Conservation (phyloP, 1,140 invertebrate species). For the Rhyacophila brunnea region DNA sequence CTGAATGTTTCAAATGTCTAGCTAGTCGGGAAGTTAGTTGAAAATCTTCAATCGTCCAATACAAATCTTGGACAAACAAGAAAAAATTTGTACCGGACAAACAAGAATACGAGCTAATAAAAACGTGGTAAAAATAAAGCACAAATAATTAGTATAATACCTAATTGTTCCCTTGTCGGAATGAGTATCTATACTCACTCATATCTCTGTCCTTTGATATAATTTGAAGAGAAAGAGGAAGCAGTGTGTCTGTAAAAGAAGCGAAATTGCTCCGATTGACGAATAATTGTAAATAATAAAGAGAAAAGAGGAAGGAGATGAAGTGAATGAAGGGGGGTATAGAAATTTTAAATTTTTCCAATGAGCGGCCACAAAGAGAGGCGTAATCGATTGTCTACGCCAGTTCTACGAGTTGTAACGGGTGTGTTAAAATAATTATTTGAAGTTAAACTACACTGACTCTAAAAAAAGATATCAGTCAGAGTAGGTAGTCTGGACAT, state of each 20-base stretch:
- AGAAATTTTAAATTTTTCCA: slow-evolving; percentile 34
- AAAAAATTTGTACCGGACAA: too few species aligned
- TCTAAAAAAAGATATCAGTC: too few species aligned
- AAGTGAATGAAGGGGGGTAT: too few species aligned
- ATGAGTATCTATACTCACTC: not conserved
- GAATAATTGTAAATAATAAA: slow-evolving; percentile 38
- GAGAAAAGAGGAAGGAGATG: slow-evolving; percentile 3
- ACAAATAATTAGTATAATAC: not conserved
- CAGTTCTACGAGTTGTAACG: not conserved
- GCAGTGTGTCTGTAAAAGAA: slow-evolving; percentile 2
- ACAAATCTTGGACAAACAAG: too few species aligned
- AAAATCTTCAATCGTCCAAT: too few species aligned
- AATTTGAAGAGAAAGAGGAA: slow-evolving; percentile 14
- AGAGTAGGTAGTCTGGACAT: too few species aligned
- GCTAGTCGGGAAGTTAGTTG: too few species aligned
- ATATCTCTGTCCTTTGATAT: not conserved
- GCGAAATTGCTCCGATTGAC: slow-evolving; percentile 34
- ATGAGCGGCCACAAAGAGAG: slow-evolving; percentile 32
- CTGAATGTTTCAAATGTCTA: not conserved
- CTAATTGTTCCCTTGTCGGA: too few species aligned
- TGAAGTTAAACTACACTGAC: too few species aligned
- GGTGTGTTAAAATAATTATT: too few species aligned
- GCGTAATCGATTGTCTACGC: slow-evolving; percentile 31
- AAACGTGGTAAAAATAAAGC: too few species aligned
- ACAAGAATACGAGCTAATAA: too few species aligned